Conservation (phyloP, 2,888 invertebrate species). For the Teinopalpus imperialis region DNA sequence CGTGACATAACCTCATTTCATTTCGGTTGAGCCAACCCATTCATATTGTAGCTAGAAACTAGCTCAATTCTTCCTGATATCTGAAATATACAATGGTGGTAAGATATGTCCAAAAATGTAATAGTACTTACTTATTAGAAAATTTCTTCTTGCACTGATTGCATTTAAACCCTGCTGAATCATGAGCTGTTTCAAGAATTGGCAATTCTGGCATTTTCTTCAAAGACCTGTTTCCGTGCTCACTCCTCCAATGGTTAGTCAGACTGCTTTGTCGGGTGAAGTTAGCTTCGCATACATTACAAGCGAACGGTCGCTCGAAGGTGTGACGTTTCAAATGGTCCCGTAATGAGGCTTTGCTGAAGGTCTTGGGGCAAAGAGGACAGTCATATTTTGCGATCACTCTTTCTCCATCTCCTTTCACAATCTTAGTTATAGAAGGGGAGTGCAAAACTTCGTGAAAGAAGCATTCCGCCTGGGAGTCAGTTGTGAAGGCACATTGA, state of each 20-base stretch:
- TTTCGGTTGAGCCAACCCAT: too few relatives aligned
- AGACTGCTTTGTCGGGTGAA: conserved; percentile 86
- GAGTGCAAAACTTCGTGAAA: conserved; percentile 88
- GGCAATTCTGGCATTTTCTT: conserved; percentile 35
- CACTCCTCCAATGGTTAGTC: conserved; percentile 81
- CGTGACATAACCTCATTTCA: too few relatives aligned
- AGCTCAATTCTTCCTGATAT: too few relatives aligned
- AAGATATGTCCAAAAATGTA: too few relatives aligned
- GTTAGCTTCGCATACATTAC: conserved; percentile 82
- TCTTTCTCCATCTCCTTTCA: conserved; percentile 44
- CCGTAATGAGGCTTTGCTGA: conserved; percentile 84
- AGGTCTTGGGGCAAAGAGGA: conserved; percentile 85
- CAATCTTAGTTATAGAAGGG: conserved; percentile 53
- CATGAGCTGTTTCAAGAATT: conserved; percentile 27
- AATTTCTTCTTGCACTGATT: conserved; percentile 48
- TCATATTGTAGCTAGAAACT: too few relatives aligned
- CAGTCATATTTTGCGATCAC: conserved; percentile 81
- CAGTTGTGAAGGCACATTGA: conserved; percentile 83
- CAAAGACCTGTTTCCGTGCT: conserved; percentile 58
- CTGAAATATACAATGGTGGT: too few relatives aligned
- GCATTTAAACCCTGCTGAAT: conserved; percentile 30
- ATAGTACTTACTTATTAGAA: conserved; percentile 49
- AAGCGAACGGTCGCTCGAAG: conserved; percentile 86
- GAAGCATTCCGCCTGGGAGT: conserved; percentile 86
- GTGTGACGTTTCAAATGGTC: conserved; percentile 88